phyloP scores from a whole-genome alignment of 2,113 vertebrate species.

The Austrofundulus limnaeus region DNA sequence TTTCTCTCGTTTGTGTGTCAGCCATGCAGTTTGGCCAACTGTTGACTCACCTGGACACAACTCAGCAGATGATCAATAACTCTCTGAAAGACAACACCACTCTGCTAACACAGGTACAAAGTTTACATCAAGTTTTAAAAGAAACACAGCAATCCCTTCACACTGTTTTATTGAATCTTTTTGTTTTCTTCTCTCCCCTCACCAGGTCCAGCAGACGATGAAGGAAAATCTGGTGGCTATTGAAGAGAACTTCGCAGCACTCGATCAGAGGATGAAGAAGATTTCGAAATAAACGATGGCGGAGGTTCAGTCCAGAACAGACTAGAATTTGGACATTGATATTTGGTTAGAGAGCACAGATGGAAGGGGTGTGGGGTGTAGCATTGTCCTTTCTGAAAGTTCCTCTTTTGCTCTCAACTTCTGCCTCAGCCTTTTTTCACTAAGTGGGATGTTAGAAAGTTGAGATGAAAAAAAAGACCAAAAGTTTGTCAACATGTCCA shows the following conservation, averaged over 20 bases:
- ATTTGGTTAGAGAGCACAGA: conserved; percentile 44
- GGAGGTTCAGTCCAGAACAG: conserved; percentile 26
- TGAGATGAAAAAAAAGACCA: conserved; percentile 61
- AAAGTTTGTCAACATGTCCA: conserved; percentile 47
- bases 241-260: conserved; percentile 85
- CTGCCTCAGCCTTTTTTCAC: conserved; percentile 63
- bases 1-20: conserved; percentile 36
- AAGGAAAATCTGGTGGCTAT: conserved; percentile 86
- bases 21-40: conserved; percentile 93
- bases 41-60: conserved; percentile 90
- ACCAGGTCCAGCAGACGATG: conserved; percentile 90
- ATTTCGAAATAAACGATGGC: conserved; percentile 80
- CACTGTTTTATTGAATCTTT: background rate
- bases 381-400: conserved; percentile 36
- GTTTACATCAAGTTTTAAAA: too few relatives aligned
- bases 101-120: conserved; percentile 85
- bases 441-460: conserved; percentile 59
- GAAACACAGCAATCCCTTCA: too few relatives aligned
- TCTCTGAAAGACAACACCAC: conserved; percentile 87
- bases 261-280: conserved; percentile 88
- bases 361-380: conserved; percentile 7
- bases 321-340: conserved; percentile 53
- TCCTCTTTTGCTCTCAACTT: conserved; percentile 42
- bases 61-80: conserved; percentile 90
- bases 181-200: background rate